Percentiles rank a stretch among this genome's conserved stretches.
phyloP scores from a whole-genome alignment of 1,140 invertebrate genomes.

The Nasonia vitripennis region DNA sequence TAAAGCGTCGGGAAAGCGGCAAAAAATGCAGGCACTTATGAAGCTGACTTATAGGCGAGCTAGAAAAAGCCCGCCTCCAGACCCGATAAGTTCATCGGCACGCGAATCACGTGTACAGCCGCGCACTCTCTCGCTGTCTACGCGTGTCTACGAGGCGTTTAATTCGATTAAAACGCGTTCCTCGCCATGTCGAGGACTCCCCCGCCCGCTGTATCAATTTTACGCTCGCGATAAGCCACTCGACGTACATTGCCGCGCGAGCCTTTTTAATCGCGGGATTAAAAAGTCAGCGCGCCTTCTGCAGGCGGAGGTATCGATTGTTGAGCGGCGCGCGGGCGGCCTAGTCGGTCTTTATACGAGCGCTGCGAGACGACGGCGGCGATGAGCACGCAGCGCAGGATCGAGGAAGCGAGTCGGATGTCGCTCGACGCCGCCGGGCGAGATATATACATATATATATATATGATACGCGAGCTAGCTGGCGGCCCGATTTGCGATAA shows the following conservation, averaged over 20 bases:
- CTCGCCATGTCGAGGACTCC: neutral
- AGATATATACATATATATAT: no score
- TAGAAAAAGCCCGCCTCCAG: no score
- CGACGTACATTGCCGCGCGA: neutral
- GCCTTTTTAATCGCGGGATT: slow-evolving; percentile 26
- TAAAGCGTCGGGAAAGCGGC: no score
- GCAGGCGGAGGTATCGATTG: neutral
- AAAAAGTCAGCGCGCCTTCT: neutral
- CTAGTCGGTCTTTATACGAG: slow-evolving; percentile 19
- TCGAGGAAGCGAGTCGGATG: neutral
- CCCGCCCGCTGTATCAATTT: slow-evolving; percentile 34
- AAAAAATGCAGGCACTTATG: no score
- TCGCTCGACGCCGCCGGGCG: no score
- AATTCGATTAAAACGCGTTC: slow-evolving; percentile 45
- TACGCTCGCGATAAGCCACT: slow-evolving; percentile 25
- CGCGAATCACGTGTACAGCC: slow-evolving; percentile 43
- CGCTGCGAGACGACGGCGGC: neutral
- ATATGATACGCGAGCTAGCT: neutral
- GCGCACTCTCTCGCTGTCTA: no score
- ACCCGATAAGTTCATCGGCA: slow-evolving; percentile 44
- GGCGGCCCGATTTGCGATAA: slow-evolving; percentile 39
- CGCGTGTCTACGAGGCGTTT: slow-evolving; percentile 26
- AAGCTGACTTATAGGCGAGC: no score
- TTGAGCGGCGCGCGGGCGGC: neutral
- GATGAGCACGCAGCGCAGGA: neutral